phyloP scores from a whole-genome alignment of 2,888 invertebrate species.

The Dasypogon diadema region DNA sequence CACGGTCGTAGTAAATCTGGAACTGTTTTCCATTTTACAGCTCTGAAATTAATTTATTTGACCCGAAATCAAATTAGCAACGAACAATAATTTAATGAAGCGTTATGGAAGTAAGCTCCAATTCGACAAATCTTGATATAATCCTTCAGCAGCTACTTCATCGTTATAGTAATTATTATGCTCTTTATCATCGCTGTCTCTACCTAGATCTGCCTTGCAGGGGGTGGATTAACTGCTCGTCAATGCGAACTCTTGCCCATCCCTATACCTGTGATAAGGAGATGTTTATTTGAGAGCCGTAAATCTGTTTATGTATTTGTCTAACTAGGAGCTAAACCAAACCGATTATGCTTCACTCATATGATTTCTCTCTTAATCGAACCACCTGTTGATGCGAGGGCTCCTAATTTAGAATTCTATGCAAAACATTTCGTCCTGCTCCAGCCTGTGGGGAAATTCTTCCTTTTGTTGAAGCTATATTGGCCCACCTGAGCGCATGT shows the following conservation, averaged over 20 bases:
- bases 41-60: slow-evolving; percentile 2
- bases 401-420: slow-evolving; percentile 44
- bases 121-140: slow-evolving; percentile 35
- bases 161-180: slow-evolving; percentile 43
- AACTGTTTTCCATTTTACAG: background rate
- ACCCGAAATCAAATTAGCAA: slow-evolving; percentile 12
- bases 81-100: slow-evolving; percentile 20
- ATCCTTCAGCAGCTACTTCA: slow-evolving; percentile 28
- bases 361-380: slow-evolving; percentile 50
- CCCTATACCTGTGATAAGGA: slow-evolving; percentile 14
- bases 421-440: slow-evolving; percentile 48
- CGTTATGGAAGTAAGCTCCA: slow-evolving; percentile 10
- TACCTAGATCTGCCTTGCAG: slow-evolving; percentile 8
- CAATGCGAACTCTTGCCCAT: slow-evolving; percentile 11
- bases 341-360: slow-evolving; percentile 48
- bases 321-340: slow-evolving; percentile 50
- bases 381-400: slow-evolving; percentile 43
- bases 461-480: slow-evolving; percentile 24
- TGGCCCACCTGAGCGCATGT: slow-evolving; percentile 53
- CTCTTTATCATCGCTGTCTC: slow-evolving; percentile 40
- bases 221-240: slow-evolving; percentile 43
- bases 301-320: slow-evolving; percentile 51
- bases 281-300: slow-evolving; percentile 39
- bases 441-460: slow-evolving; percentile 20
- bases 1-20: too few relatives aligned